Percentiles rank a stretch among this genome's conserved stretches.
These are phyloP conservation scores for Hippopotamyrus pictus DNA, from an alignment of 2,797 vertebrate genomes.

Conservation along the genomic window DNA sequence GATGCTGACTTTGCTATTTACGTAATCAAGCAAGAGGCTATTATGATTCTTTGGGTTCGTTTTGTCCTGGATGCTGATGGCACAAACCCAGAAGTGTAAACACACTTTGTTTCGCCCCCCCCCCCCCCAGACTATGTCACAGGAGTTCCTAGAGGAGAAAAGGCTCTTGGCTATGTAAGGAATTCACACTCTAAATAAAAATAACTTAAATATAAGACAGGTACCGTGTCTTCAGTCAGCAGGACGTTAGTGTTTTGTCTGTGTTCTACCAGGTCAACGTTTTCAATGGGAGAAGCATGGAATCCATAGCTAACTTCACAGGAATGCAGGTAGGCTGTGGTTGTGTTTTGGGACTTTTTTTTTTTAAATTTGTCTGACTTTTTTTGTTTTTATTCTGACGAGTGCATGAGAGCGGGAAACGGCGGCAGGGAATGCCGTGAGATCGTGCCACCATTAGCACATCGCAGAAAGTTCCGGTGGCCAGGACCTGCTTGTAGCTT, in stretches of 20 bases:
- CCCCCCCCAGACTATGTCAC: slow-evolving; percentile 78
- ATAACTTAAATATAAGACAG: neutral
- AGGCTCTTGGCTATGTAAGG: slow-evolving; percentile 87
- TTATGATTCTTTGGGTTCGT: neutral
- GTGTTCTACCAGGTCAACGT: slow-evolving; percentile 76
- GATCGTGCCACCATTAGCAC: neutral
- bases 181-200: slow-evolving; percentile 12
- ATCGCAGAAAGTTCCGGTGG: slow-evolving; percentile 12
- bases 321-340: slow-evolving; percentile 76
- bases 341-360: neutral
- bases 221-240: neutral
- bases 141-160: slow-evolving; percentile 85
- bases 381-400: neutral
- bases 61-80: neutral
- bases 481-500: slow-evolving; percentile 18
- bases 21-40: neutral
- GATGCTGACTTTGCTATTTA: neutral
- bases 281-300: slow-evolving; percentile 83
- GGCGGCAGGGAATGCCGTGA: neutral
- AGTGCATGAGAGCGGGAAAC: neutral
- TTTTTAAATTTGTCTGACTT: neutral
- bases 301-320: slow-evolving; percentile 85
- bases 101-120: neutral
- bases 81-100: neutral
- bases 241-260: neutral